Conservation (phyloP, 2,888 invertebrate genomes). For the Philopedon plagiatum region DNA sequence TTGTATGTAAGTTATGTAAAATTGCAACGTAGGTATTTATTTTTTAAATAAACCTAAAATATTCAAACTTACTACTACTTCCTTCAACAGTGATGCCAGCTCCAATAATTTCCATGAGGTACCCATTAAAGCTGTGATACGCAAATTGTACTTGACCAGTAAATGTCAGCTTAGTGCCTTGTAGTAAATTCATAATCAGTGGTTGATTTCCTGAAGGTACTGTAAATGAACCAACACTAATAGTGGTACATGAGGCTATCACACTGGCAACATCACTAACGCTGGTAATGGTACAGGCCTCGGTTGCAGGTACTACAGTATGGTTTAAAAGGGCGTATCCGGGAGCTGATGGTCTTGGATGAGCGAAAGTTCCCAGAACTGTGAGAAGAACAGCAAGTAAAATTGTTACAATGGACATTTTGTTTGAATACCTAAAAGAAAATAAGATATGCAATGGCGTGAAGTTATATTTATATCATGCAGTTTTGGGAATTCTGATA, state of each 20-base stretch:
- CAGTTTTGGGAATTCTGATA: too few relatives aligned
- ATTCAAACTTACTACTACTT: constrained; percentile 24
- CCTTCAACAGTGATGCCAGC: constrained; percentile 19
- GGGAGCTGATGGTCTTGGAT: constrained; percentile 2
- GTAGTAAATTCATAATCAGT: constrained; percentile 10
- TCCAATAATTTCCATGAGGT: constrained; percentile 39
- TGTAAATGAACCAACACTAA: constrained; percentile 24
- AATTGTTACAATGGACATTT: background rate
- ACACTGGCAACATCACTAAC: constrained; percentile 22
- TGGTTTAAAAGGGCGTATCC: constrained; percentile 24
- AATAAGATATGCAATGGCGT: background rate
- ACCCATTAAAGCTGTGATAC: constrained; percentile 7
- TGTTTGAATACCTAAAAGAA: too few relatives aligned
- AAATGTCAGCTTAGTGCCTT: constrained; percentile 30
- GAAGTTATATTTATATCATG: too few relatives aligned
- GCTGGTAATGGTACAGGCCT: constrained; percentile 12
- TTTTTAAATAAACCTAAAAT: background rate
- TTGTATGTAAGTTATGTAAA: too few relatives aligned
- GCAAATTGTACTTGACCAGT: constrained; percentile 18
- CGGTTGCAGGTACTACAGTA: constrained; percentile 2
- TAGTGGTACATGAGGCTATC: constrained; percentile 20
- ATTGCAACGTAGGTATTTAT: too few relatives aligned
- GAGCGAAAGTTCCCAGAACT: background rate
- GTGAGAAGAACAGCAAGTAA: background rate
- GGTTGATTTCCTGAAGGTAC: constrained; percentile 19